These are phyloP conservation scores for Phoxinus phoxinus DNA, from an alignment of 2,113 vertebrate species.

Conservation along the genomic window DNA sequence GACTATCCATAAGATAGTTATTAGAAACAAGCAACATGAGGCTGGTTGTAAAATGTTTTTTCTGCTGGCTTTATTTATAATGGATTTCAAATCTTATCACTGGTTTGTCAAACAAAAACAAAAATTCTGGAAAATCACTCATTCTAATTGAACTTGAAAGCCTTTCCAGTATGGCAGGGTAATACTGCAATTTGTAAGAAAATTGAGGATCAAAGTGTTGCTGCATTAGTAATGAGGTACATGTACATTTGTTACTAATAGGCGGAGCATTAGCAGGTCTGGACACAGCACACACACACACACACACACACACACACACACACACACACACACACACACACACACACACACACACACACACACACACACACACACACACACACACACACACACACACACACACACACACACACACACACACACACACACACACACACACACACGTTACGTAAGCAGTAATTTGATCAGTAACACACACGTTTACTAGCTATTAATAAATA, in stretches of 20 bases:
- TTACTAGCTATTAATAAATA: no score
- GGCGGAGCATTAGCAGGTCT: slow-evolving; percentile 15
- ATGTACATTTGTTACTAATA: neutral
- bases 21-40: neutral
- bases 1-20: neutral
- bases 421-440: no score
- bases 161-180: neutral
- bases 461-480: no score
- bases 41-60: neutral
- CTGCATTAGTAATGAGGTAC: neutral
- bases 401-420: no score
- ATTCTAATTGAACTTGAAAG: neutral
- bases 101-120: neutral
- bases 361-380: no score
- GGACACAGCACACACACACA: neutral
- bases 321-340: slow-evolving; percentile 8
- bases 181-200: neutral
- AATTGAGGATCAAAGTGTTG: neutral
- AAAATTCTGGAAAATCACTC: neutral
- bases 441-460: no score
- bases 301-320: neutral
- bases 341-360: no score
- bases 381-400: no score
- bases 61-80: neutral
- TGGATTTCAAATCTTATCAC: neutral